Evolutionary conservation across 2,113 vertebrate species (phyloP), one percentile per base, ranked within the genome.

Genomic region (Paramormyrops kingsleyae): DNA sequence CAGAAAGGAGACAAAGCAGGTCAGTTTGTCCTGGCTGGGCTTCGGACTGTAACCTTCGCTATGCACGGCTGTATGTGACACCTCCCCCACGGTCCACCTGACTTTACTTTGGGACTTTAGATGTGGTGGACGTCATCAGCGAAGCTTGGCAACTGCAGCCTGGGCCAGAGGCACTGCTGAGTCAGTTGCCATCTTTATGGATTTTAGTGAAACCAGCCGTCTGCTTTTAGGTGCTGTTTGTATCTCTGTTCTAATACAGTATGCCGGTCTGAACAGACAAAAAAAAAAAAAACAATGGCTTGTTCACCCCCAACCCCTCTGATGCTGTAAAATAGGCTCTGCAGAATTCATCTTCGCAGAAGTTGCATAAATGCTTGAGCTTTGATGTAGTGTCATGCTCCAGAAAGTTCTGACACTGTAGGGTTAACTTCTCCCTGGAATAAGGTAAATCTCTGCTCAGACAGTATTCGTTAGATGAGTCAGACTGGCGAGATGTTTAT

Each of bases 1-100:
- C 97, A 95, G 96, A 94, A 96, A 97, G 62, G 95, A 98, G 97
- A 97, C 96, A 94, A 95, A 97, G 96, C 97, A 98, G 98, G 98
- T 99, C 93, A 93, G 95, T 92, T 49, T 89, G 35, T 66, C 59
- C 53, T 21, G 21, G 24, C 42, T 46, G 44, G 17, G 17, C 42
- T n/a, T 17, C 39, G 9, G 8, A 42, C 39, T 84, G 24, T 42
- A 46, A 46, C 44, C 39, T 84, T 84, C 50, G 4, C 24, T 47
- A 10, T 85, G 44, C 19, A 4, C 83, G 5, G 46, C 15, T 47
- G 83, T 21, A 27, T 15, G 83, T 85, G 21, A 24, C 44, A 19
- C 83, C 46, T 46, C 39, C 83, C 46, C 21, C 21, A 49, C 24
- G 42, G 83, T 24, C 80, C 62, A 39, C 74, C 74, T 80, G 31